Evolutionary conservation across 2,797 vertebrate species (phyloP).

Genomic region (Chelidonichthys spinosus): DNA sequence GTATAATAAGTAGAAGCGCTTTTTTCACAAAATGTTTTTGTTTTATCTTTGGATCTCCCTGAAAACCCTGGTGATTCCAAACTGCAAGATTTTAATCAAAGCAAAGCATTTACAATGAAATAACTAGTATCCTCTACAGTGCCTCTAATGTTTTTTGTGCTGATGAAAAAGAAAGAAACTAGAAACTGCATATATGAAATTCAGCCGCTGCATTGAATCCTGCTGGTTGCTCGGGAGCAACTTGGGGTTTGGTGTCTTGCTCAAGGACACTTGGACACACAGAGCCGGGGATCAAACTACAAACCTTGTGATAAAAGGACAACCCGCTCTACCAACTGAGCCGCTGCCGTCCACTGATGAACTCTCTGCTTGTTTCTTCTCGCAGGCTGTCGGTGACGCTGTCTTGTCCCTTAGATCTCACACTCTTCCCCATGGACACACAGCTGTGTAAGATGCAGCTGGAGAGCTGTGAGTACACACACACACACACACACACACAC

Average conservation of each 20-base stretch:
- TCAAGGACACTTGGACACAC: too few species aligned
- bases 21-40: not conserved
- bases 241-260: too few species aligned
- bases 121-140: too few species aligned
- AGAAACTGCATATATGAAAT: too few species aligned
- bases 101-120: too few species aligned
- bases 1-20: not conserved
- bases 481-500: slow-evolving; percentile 14
- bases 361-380: slow-evolving; percentile 48
- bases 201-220: too few species aligned
- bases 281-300: too few species aligned
- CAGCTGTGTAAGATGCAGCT: slow-evolving; percentile 98
- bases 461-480: slow-evolving; percentile 92
- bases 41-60: not conserved
- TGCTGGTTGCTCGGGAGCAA: too few species aligned
- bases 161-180: too few species aligned
- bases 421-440: slow-evolving; percentile 97
- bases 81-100: too few species aligned
- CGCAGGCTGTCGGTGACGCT: slow-evolving; percentile 93
- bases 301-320: not conserved
- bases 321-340: not conserved
- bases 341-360: too few species aligned
- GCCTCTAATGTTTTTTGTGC: too few species aligned
- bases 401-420: slow-evolving; percentile 96
- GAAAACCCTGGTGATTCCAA: not conserved